Percentiles rank a stretch among this genome's conserved stretches.
These are phyloP conservation scores for Dioctria rufipes DNA, from an alignment of 2,888 invertebrate species.

Conservation along the genomic window DNA sequence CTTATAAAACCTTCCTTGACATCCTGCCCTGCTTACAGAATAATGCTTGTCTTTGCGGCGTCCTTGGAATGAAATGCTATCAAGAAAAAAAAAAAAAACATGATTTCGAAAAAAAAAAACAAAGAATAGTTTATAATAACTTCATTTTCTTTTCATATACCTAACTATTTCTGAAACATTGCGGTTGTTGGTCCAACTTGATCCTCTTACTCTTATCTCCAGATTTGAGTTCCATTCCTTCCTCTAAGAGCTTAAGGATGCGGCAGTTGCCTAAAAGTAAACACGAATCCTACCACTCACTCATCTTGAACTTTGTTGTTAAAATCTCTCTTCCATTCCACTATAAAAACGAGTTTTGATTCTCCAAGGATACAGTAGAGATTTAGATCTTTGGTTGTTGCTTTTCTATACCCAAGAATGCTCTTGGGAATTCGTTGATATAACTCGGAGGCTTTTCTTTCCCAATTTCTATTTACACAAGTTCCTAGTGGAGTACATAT, in stretches of 20 bases:
- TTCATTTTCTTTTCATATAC: constrained; percentile 7
- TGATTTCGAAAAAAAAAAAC: constrained; percentile 2
- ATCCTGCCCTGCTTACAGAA: too few species aligned
- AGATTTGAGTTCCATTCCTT: constrained; percentile 12
- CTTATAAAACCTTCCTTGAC: too few species aligned
- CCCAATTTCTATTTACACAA: neutral
- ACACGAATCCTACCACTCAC: neutral
- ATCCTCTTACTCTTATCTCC: constrained; percentile 19
- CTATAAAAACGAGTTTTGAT: neutral
- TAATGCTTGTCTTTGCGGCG: too few species aligned
- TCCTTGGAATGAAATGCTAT: too few species aligned
- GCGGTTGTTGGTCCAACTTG: neutral
- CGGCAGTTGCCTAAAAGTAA: neutral
- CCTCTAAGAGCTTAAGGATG: constrained; percentile 14
- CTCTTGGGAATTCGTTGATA: neutral
- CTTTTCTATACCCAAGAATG: neutral
- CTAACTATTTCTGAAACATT: constrained; percentile 4
- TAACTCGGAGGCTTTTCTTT: neutral
- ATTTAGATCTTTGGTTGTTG: constrained; percentile 11
- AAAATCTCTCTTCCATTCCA: neutral
- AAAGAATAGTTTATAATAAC: constrained; percentile 4
- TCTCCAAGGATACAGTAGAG: neutral
- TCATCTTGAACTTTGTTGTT: neutral
- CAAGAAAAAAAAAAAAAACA: too few species aligned
- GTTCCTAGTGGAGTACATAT: neutral